A percentile compares a stretch with the other conserved stretches of the same genome.
Evolutionary conservation across 1,140 invertebrate species (phyloP).

Genomic region (Druon quercuslanigerum): DNA sequence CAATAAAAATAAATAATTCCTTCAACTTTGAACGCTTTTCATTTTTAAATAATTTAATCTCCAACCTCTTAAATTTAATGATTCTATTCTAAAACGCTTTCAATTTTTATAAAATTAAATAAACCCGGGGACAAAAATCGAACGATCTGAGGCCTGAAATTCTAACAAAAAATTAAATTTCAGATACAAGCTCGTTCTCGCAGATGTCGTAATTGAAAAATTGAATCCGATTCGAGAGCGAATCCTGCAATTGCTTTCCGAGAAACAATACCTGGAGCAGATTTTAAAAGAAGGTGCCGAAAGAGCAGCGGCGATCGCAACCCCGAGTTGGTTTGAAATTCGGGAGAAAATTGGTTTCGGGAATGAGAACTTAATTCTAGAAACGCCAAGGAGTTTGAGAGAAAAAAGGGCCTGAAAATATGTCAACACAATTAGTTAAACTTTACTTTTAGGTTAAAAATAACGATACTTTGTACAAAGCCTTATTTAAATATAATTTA

Average conservation of each 20-base stretch:
- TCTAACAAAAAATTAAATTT: conserved; percentile 39
- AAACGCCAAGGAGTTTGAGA: conserved; percentile 14
- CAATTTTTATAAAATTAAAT: no score
- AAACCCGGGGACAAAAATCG: no score
- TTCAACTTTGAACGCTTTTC: no score
- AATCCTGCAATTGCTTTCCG: conserved; percentile 78
- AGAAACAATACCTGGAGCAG: conserved; percentile 80
- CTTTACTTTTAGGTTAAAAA: neutral
- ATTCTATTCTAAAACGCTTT: no score
- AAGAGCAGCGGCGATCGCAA: conserved; percentile 82
- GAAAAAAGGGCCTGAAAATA: neutral
- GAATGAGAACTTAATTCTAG: conserved; percentile 37
- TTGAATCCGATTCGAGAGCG: conserved; percentile 83
- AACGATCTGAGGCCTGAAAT: no score
- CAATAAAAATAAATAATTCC: no score
- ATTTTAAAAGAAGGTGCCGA: conserved; percentile 83
- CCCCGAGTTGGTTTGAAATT: conserved; percentile 83
- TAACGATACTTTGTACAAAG: conserved; percentile 31
- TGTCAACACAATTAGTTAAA: no score
- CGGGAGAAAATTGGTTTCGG: conserved; percentile 79
- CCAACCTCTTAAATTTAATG: no score
- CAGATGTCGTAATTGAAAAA: conserved; percentile 84
- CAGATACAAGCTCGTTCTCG: conserved; percentile 86
- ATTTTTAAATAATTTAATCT: no score
- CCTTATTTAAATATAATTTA: conserved; percentile 28